phyloP scores from a whole-genome alignment of 1,140 invertebrate genomes.

The Drosophila athabasca region DNA sequence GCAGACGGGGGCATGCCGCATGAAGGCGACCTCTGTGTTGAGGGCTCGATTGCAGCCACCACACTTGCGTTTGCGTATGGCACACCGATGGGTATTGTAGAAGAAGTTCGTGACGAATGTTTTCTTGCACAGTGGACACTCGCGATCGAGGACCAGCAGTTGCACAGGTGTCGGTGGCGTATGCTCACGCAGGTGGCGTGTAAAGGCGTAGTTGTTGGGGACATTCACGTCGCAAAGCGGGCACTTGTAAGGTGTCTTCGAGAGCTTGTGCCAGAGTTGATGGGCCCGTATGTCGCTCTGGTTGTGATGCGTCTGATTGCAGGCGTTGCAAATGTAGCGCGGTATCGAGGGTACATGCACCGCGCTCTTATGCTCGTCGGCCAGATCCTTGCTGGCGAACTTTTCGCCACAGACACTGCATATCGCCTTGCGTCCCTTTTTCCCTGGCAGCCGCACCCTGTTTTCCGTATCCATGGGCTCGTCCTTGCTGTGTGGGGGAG shows the following conservation, averaged over 20 bases:
- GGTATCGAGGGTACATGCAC: constrained; percentile 62
- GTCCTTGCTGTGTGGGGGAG: constrained; percentile 49
- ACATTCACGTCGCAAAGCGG: constrained; percentile 58
- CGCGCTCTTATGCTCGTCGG: constrained; percentile 56
- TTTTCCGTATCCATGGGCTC: constrained; percentile 42
- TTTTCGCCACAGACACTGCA: constrained; percentile 71
- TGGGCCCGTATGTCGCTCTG: constrained; percentile 73
- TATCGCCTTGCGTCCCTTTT: constrained; percentile 44
- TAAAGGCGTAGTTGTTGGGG: constrained; percentile 61
- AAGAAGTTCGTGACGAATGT: constrained; percentile 76
- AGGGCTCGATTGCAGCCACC: constrained; percentile 68
- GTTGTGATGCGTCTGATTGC: constrained; percentile 70
- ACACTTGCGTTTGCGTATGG: constrained; percentile 66
- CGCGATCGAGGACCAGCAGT: constrained; percentile 63
- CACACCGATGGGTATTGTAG: constrained; percentile 78
- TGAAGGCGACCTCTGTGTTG: constrained; percentile 55
- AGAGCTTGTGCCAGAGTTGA: constrained; percentile 80
- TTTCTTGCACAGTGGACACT: constrained; percentile 72
- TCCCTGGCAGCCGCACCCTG: constrained; percentile 2
- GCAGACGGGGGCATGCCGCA: constrained; percentile 69
- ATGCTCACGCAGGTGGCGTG: constrained; percentile 71
- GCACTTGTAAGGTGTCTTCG: constrained; percentile 76
- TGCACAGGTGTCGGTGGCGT: constrained; percentile 45
- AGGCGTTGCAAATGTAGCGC: constrained; percentile 71
- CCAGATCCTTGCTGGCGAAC: constrained; percentile 62